Evolutionary conservation across 2,797 vertebrate species (phyloP).

Genomic region (Phataginus tetradactyla): DNA sequence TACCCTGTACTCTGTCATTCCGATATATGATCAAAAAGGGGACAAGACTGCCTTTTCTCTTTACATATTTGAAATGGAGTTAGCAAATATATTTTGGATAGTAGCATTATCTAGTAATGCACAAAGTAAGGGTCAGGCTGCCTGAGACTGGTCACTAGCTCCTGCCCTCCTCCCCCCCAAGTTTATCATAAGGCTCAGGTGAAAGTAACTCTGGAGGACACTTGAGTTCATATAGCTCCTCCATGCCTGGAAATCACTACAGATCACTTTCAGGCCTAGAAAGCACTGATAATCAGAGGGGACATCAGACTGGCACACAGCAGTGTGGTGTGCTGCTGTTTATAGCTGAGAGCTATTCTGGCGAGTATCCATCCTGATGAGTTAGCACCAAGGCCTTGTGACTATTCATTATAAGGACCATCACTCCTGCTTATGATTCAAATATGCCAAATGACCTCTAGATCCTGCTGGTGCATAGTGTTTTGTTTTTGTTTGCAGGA

Average conservation of each 20-base stretch:
- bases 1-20: not conserved
- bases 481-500: not conserved
- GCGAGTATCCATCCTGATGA: not conserved
- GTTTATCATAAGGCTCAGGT: not conserved
- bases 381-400: not conserved
- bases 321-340: not conserved
- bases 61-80: not conserved
- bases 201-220: not conserved
- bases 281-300: not conserved
- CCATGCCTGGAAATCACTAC: not conserved
- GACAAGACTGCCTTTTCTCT: not conserved
- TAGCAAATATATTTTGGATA: not conserved
- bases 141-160: not conserved
- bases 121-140: not conserved
- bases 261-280: not conserved
- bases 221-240: not conserved
- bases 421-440: not conserved
- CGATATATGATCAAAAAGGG: not conserved
- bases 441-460: not conserved
- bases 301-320: not conserved
- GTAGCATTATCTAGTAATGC: not conserved
- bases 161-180: not conserved
- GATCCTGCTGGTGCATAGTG: not conserved
- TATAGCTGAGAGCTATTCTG: not conserved
- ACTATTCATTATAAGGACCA: not conserved